Conservation (phyloP, 2,888 invertebrate genomes). For the Drosophila nr. perissopoda region DNA sequence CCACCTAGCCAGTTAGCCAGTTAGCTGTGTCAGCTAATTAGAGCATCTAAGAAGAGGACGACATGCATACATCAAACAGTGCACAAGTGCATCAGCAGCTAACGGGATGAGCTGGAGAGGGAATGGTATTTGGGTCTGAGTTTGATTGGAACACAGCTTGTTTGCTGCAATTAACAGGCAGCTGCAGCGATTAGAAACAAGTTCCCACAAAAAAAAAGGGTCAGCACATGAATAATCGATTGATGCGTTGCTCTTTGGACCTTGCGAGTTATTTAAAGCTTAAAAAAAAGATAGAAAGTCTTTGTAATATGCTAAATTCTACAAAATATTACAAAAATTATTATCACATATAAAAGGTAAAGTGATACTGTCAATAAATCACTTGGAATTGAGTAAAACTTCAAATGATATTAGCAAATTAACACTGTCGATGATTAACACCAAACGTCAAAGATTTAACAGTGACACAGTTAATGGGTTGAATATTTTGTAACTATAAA, state of each 20-base stretch:
- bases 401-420: not conserved
- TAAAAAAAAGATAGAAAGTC: not conserved
- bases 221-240: slow-evolving; percentile 25
- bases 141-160: slow-evolving; percentile 59
- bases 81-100: slow-evolving; percentile 65
- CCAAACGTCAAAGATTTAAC: not conserved
- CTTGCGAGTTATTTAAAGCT: not conserved
- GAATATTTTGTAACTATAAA: no score
- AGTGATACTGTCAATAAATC: not conserved
- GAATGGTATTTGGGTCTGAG: not conserved
- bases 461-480: no score
- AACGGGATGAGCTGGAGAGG: slow-evolving; percentile 9
- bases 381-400: not conserved
- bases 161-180: slow-evolving; percentile 79
- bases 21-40: slow-evolving; percentile 65
- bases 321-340: not conserved
- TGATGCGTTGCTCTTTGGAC: slow-evolving; percentile 17
- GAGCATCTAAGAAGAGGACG: slow-evolving; percentile 56
- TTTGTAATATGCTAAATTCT: not conserved
- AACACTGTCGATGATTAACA: not conserved
- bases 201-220: slow-evolving; percentile 44
- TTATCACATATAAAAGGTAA: not conserved
- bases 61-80: slow-evolving; percentile 70
- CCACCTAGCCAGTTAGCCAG: slow-evolving; percentile 69
- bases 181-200: slow-evolving; percentile 64